Evolutionary conservation across 1,140 invertebrate species (phyloP).

Genomic region (Zaprionus camerounensis): DNA sequence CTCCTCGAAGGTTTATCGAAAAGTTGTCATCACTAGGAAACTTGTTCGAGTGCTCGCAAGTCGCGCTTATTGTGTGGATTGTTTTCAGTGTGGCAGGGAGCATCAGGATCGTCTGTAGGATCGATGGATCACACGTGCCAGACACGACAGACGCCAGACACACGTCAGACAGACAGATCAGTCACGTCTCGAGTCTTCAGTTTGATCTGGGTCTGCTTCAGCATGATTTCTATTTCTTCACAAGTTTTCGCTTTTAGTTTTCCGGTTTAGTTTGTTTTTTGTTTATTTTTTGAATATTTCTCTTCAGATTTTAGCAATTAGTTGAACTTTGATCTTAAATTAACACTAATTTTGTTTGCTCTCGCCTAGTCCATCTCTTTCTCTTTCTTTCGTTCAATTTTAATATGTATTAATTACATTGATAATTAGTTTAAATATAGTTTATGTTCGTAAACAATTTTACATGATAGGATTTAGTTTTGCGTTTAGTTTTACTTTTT

Average conservation of each 20-base stretch:
- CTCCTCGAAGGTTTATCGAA: not conserved
- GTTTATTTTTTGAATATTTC: constrained; percentile 47
- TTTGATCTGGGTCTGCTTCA: not conserved
- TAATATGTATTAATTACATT: constrained; percentile 82
- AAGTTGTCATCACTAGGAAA: constrained; percentile 46
- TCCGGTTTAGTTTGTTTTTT: constrained; percentile 30
- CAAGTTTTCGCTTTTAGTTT: constrained; percentile 10
- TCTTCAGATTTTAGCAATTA: constrained; percentile 46
- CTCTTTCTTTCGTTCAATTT: constrained; percentile 51
- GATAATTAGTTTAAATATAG: constrained; percentile 79
- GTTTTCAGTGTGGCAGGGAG: not conserved
- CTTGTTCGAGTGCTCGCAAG: constrained; percentile 27
- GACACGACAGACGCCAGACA: not conserved
- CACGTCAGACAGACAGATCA: not conserved
- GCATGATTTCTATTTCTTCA: constrained; percentile 51
- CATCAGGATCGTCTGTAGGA: not conserved
- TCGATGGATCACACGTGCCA: not conserved
- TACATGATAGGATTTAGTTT: constrained; percentile 76
- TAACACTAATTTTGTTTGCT: constrained; percentile 68
- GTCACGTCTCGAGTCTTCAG: not conserved
- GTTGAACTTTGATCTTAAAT: constrained; percentile 60
- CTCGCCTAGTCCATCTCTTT: constrained; percentile 26
- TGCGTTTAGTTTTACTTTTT: constrained; percentile 29
- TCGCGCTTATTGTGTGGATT: constrained; percentile 20
- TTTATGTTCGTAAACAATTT: constrained; percentile 74